phyloP scores from a whole-genome alignment of 2,113 vertebrate species.

The Chaenogobius annularis region DNA sequence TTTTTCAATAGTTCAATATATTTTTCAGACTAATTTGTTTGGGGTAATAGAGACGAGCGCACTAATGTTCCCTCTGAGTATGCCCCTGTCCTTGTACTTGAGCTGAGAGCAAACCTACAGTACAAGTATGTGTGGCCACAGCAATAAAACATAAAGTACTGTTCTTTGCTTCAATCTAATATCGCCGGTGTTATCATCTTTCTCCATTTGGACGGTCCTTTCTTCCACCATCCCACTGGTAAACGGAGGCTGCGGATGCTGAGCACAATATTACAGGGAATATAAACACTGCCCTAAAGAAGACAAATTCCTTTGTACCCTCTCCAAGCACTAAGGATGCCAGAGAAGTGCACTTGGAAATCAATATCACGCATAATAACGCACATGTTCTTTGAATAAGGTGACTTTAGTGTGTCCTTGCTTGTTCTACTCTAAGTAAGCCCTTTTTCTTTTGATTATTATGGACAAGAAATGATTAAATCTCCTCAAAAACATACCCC shows the following conservation, averaged over 20 bases:
- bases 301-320: conserved; percentile 32
- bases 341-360: conserved; percentile 13
- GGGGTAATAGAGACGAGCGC: neutral
- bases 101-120: conserved; percentile 13
- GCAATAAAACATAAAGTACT: conserved; percentile 42
- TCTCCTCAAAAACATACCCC: conserved; percentile 7
- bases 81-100: conserved; percentile 8
- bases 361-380: conserved; percentile 9
- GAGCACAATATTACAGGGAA: conserved; percentile 47
- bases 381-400: neutral
- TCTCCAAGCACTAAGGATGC: neutral
- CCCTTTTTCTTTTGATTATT: neutral
- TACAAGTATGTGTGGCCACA: neutral
- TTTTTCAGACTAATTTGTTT: neutral
- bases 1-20: conserved; percentile 4
- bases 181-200: conserved; percentile 38
- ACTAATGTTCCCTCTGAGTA: conserved; percentile 4
- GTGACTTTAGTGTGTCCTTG: neutral
- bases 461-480: neutral
- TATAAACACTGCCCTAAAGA: conserved; percentile 40
- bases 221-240: conserved; percentile 21
- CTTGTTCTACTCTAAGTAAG: neutral
- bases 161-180: conserved; percentile 38
- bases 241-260: conserved; percentile 38
- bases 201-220: conserved; percentile 31